A percentile compares a stretch with the other conserved stretches of the same genome.
These are phyloP conservation scores for Bothrops alternatus DNA, from an alignment of 2,797 vertebrate species.

Conservation along the genomic window DNA sequence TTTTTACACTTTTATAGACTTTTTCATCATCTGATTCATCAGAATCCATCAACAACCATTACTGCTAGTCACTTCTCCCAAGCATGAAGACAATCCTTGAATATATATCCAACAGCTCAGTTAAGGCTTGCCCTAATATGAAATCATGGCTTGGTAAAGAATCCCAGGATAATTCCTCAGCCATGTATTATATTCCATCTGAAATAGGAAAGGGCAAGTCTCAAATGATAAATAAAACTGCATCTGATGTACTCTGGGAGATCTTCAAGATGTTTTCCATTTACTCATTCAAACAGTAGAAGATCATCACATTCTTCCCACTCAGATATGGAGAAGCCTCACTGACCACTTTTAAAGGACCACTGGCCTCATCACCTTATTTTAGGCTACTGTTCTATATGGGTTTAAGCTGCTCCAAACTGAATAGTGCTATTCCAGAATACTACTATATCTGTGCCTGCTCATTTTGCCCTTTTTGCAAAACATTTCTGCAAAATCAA, in stretches of 20 bases:
- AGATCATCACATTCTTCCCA: not conserved
- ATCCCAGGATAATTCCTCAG: not conserved
- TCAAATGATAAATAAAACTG: not conserved
- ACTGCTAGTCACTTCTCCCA: not conserved
- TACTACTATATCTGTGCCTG: not conserved
- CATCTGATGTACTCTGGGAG: not conserved
- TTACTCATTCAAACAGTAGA: not conserved
- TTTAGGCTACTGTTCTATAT: not conserved
- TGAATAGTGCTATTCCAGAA: not conserved
- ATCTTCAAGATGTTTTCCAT: not conserved
- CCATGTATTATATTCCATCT: not conserved
- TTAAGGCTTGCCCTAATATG: not conserved
- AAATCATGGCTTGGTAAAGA: not conserved
- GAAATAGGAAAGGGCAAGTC: not conserved
- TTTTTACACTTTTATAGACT: not conserved
- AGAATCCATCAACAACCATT: not conserved
- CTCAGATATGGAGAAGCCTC: not conserved
- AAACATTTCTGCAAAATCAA: not conserved
- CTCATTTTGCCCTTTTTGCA: not conserved
- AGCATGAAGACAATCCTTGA: not conserved
- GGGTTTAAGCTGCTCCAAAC: not conserved
- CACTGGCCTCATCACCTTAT: not conserved
- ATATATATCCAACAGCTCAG: not conserved
- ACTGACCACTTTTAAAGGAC: not conserved
- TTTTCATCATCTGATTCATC: not conserved